Evolutionary conservation across 2,797 vertebrate genomes (phyloP).

Genomic region (Smutsia temminckii): DNA sequence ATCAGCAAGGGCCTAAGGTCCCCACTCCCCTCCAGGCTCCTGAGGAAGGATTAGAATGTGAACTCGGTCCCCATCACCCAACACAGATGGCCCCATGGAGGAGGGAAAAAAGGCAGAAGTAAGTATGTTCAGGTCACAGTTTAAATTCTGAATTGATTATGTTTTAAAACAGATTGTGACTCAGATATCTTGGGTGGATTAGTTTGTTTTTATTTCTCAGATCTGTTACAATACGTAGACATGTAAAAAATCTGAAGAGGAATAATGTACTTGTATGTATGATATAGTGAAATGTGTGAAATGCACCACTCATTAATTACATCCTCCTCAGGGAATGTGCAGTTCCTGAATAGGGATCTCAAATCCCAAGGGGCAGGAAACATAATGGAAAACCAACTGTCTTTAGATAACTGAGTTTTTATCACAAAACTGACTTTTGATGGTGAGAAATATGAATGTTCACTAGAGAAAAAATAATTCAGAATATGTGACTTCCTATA

Average conservation of each 20-base stretch:
- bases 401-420: slow-evolving; percentile 4
- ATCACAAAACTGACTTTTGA: slow-evolving; percentile 14
- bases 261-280: not conserved
- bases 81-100: not conserved
- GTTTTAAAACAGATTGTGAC: slow-evolving; percentile 37
- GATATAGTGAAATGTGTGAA: not conserved
- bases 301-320: not conserved
- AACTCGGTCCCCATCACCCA: not conserved
- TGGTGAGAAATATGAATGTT: not conserved
- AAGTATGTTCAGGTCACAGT: not conserved
- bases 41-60: not conserved
- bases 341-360: not conserved
- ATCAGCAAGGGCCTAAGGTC: not conserved
- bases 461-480: not conserved
- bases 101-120: not conserved
- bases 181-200: not conserved
- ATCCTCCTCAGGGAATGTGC: not conserved
- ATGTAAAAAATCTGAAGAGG: not conserved
- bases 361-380: not conserved
- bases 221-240: not conserved
- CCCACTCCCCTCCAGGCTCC: not conserved
- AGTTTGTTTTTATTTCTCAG: not conserved
- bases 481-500: not conserved
- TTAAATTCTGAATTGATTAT: slow-evolving; percentile 34
- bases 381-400: not conserved